phyloP scores from a whole-genome alignment of 1,140 invertebrate species.

The Zaprionus vittiger region DNA sequence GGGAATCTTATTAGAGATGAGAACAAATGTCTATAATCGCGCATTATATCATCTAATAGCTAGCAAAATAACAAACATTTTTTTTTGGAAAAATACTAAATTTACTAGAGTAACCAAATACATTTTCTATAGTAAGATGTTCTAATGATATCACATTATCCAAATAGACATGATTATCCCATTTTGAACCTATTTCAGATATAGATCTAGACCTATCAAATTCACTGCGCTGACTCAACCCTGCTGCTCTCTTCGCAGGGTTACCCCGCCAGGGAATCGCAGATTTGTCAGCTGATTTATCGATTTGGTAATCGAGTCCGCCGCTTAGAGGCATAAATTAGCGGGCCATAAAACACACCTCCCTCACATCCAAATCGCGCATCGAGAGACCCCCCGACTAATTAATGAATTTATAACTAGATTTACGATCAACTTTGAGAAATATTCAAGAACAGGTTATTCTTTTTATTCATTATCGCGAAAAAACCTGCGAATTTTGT shows the following conservation, averaged over 20 bases:
- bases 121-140: not conserved
- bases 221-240: not conserved
- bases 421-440: constrained; percentile 22
- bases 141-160: not conserved
- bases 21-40: not conserved
- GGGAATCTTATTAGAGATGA: not conserved
- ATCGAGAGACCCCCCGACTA: constrained; percentile 20
- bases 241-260: not conserved
- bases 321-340: constrained; percentile 59
- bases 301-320: constrained; percentile 42
- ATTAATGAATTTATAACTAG: constrained; percentile 57
- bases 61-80: not conserved
- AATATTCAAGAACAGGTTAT: constrained; percentile 38
- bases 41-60: not conserved
- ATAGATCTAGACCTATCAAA: not conserved
- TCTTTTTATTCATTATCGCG: not conserved
- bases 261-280: not conserved
- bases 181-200: not conserved
- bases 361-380: constrained; percentile 27
- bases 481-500: constrained; percentile 31
- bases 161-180: not conserved
- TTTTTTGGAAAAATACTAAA: not conserved
- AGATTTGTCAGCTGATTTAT: constrained; percentile 58
- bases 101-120: not conserved
- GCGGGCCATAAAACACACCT: constrained; percentile 48